Base-by-base conservation (phyloP, 92 coral and sea anemone genomes). In the Heliopora coerulea region DNA sequence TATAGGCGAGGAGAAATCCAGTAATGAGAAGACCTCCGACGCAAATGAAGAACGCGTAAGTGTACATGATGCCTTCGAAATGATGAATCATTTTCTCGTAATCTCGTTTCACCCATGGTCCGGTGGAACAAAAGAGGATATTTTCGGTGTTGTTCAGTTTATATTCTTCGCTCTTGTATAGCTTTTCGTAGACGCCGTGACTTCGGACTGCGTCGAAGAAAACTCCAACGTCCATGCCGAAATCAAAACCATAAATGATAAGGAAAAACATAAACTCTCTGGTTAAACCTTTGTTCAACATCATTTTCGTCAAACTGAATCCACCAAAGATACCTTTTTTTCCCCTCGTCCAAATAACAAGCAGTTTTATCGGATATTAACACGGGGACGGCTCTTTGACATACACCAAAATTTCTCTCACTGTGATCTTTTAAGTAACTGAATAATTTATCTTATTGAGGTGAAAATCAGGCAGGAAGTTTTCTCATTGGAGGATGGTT, bases 71-170 rank as follows among this genome's bases (percentile, higher is more conserved):
- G 56, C 76, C 74, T 24, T 85, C 90, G 69, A 83, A 89, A 59
- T 81, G 74, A 49, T 80, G 78, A 54, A 89, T 57, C 73, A 76
- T 85, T 29, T 75, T 80, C 30, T 72, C 54, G 54, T 44, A 83
- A 49, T 89, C 96, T 39, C 59, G 62, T n/a, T 61, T 50, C 28
- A 74, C 46, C 96, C 96, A 89, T 17, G 96, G 88, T 8, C 90
- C 96, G 42, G 74, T 83, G 20, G 96, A 89, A 48, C 96, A 89
- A 41, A 54, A 61, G 0, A 80, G 54, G 34, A 83, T 64, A 49
- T 62, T 84, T 40, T 79, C 40, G 4, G 86, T 86, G 25, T 73
- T 37, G 74, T 83, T 89, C 42, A 68, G 3, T 21, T 73, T 50
- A 75, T 86, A 74, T 1, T 46, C 59, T 27, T 68, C 40, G 17